Conservation (phyloP, 1,140 invertebrate species). For the Rhizoglyphus robini region DNA sequence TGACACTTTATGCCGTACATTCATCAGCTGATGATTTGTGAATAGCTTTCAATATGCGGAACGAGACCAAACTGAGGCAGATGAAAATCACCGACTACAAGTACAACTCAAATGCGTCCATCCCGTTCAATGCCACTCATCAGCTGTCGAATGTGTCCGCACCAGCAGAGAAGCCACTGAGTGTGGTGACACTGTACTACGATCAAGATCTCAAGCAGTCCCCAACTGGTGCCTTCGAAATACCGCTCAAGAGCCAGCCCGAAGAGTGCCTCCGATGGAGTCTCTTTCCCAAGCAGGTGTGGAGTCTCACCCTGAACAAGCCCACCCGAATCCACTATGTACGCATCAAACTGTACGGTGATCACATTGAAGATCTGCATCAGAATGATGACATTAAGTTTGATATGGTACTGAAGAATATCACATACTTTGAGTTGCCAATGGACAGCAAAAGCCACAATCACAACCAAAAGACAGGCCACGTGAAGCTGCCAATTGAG, state of each 20-base stretch:
- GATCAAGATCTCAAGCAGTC: background rate
- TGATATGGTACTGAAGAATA: slow-evolving; percentile 1
- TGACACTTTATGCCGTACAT: background rate
- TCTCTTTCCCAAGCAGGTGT: background rate
- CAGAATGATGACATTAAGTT: background rate
- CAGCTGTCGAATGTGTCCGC: background rate
- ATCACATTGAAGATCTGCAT: slow-evolving; percentile 12
- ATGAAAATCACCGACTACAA: slow-evolving; percentile 5
- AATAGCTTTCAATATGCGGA: background rate
- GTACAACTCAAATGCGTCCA: background rate
- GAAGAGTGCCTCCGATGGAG: slow-evolving; percentile 1
- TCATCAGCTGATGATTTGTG: background rate
- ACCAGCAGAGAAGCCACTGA: background rate
- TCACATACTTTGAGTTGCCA: background rate
- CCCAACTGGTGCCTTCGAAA: background rate
- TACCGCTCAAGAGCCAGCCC: background rate
- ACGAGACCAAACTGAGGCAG: background rate
- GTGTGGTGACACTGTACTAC: background rate
- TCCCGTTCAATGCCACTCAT: background rate
- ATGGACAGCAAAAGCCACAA: background rate
- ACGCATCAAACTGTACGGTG: slow-evolving; percentile 7
- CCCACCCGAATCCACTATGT: background rate
- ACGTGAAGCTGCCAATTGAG: background rate
- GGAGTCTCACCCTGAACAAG: background rate
- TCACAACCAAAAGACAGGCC: background rate